Conservation (phyloP, 2,797 vertebrate genomes). For the Siniperca obscura region DNA sequence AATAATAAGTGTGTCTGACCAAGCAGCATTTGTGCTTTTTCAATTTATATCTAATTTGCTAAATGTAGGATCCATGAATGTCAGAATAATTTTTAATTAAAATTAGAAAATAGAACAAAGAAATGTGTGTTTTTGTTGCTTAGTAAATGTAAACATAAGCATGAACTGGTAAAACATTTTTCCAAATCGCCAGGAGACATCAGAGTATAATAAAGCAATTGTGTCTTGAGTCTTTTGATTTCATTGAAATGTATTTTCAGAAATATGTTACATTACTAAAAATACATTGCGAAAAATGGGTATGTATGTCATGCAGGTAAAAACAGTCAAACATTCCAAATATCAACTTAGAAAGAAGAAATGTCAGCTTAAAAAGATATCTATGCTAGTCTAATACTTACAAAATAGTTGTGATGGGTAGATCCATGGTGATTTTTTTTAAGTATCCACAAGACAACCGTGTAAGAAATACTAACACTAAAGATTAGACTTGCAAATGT, state of each 20-base stretch:
- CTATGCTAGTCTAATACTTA: slow-evolving; percentile 67
- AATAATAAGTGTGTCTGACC: neutral
- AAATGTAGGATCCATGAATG: slow-evolving; percentile 13
- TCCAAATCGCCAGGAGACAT: neutral
- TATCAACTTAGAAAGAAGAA: neutral
- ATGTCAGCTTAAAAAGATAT: slow-evolving; percentile 28
- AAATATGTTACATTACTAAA: slow-evolving; percentile 6
- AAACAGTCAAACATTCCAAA: slow-evolving; percentile 24
- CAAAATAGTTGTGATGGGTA: slow-evolving; percentile 69
- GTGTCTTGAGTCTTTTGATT: neutral
- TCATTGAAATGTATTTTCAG: neutral
- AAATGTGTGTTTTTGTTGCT: slow-evolving; percentile 17
- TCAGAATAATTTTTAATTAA: neutral
- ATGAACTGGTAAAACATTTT: slow-evolving; percentile 10
- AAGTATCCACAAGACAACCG: slow-evolving; percentile 67
- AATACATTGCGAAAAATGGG: slow-evolving; percentile 31
- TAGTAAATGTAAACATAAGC: slow-evolving; percentile 25
- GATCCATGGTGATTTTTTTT: slow-evolving; percentile 67
- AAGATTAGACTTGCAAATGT: slow-evolving; percentile 39
- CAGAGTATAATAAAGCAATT: slow-evolving; percentile 11
- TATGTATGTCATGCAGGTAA: slow-evolving; percentile 43
- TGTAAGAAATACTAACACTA: slow-evolving; percentile 56
- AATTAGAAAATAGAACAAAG: slow-evolving; percentile 23
- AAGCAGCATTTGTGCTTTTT: neutral
- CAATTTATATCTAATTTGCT: slow-evolving; percentile 1